These are phyloP conservation scores for Lutraria rhynchaena DNA, from an alignment of 1,140 invertebrate species.

Conservation along the genomic window DNA sequence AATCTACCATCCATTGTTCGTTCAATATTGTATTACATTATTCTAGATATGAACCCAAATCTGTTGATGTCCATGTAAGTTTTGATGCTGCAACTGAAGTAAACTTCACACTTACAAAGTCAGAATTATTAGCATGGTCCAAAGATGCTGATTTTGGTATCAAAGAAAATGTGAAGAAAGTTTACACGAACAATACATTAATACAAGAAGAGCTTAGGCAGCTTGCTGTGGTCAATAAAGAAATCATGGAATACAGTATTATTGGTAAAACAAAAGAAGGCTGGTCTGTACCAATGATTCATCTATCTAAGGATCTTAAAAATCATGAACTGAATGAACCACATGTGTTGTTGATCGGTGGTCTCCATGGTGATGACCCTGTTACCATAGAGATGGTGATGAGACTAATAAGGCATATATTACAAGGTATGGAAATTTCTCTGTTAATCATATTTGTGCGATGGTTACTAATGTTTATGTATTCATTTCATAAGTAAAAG, in stretches of 20 bases:
- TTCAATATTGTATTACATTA: not conserved
- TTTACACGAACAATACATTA: constrained; percentile 66
- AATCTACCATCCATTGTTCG: no score
- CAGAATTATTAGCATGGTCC: constrained; percentile 91
- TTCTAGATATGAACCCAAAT: constrained; percentile 84
- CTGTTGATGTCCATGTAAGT: constrained; percentile 84
- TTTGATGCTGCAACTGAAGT: constrained; percentile 84
- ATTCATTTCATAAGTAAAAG: no score
- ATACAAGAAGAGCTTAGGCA: constrained; percentile 84
- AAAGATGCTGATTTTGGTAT: constrained; percentile 88
- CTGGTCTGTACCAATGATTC: constrained; percentile 77
- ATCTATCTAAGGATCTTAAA: constrained; percentile 62
- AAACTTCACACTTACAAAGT: constrained; percentile 90
- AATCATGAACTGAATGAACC: constrained; percentile 67
- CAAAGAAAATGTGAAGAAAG: constrained; percentile 82
- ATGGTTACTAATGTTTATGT: no score
- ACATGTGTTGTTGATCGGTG: constrained; percentile 91
- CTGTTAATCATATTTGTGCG: no score
- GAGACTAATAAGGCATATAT: constrained; percentile 91
- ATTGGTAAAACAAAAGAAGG: constrained; percentile 85
- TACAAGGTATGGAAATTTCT: constrained; percentile 83
- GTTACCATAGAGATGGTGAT: constrained; percentile 92
- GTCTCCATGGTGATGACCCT: constrained; percentile 91
- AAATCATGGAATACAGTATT: constrained; percentile 85
- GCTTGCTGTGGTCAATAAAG: constrained; percentile 86